Conservation (phyloP, 2,888 invertebrate species). For the Tenthredo livida region DNA sequence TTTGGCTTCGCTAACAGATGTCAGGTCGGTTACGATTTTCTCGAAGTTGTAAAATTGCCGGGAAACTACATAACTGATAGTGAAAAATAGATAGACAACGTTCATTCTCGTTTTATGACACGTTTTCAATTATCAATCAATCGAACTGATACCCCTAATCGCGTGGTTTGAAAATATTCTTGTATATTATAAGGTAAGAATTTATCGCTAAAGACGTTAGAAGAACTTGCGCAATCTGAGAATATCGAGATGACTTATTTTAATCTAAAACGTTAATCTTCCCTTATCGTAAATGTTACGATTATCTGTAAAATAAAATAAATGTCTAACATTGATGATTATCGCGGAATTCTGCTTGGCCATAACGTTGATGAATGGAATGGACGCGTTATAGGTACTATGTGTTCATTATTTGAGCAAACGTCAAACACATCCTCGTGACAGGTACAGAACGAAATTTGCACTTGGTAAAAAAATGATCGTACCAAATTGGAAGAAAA, state of each 20-base stretch:
- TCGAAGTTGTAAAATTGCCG: neutral
- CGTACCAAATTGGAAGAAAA: neutral
- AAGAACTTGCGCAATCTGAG: neutral
- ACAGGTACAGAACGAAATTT: neutral
- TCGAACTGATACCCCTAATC: neutral
- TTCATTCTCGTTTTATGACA: neutral
- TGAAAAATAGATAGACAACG: neutral
- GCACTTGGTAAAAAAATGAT: neutral
- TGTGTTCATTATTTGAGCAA: neutral
- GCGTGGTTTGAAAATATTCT: neutral
- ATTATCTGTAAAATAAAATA: neutral
- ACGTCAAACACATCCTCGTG: neutral
- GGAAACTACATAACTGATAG: neutral
- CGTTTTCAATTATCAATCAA: neutral
- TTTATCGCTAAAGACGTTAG: neutral
- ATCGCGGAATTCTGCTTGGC: neutral
- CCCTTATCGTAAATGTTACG: neutral
- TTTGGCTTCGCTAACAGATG: neutral
- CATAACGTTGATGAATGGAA: neutral
- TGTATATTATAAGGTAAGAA: neutral
- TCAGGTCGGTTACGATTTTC: neutral
- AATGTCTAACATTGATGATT: neutral
- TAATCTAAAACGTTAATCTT: neutral
- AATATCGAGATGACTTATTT: neutral
- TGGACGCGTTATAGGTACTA: neutral